Conservation (phyloP, 1,140 invertebrate genomes). For the Contarinia nasturtii region DNA sequence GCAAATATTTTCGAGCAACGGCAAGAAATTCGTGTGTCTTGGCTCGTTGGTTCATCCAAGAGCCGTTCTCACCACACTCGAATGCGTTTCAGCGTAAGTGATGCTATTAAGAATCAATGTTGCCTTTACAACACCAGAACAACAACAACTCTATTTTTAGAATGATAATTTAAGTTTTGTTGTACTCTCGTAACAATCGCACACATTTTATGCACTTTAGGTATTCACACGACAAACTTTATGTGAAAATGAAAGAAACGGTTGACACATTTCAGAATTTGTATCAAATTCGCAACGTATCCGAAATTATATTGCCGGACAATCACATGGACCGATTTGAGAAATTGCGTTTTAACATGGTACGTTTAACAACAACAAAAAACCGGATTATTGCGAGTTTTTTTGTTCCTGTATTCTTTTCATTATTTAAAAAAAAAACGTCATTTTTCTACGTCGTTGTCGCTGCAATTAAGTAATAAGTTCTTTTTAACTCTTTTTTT, state of each 20-base stretch:
- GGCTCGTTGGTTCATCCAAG: background rate
- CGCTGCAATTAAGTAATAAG: background rate
- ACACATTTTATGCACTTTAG: background rate
- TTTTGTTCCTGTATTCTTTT: background rate
- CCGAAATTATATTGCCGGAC: background rate
- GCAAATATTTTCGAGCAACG: background rate
- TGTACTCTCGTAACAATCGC: background rate
- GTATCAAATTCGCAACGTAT: background rate
- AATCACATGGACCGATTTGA: background rate
- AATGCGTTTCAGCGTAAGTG: background rate
- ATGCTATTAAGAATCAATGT: background rate
- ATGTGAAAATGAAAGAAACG: background rate
- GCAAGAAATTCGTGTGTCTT: background rate
- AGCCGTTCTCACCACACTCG: background rate
- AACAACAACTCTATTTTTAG: too few relatives aligned
- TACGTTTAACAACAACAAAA: too few relatives aligned
- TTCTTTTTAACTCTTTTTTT: background rate
- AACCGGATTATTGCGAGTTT: background rate
- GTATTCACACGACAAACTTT: background rate
- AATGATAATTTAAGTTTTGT: background rate
- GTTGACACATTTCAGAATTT: background rate
- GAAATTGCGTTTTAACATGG: slow-evolving; percentile 1
- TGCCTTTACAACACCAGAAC: too few relatives aligned
- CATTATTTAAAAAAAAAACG: background rate
- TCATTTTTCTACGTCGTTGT: background rate